Base-by-base conservation (phyloP, 2,797 vertebrate genomes). In the Danio choprae region DNA sequence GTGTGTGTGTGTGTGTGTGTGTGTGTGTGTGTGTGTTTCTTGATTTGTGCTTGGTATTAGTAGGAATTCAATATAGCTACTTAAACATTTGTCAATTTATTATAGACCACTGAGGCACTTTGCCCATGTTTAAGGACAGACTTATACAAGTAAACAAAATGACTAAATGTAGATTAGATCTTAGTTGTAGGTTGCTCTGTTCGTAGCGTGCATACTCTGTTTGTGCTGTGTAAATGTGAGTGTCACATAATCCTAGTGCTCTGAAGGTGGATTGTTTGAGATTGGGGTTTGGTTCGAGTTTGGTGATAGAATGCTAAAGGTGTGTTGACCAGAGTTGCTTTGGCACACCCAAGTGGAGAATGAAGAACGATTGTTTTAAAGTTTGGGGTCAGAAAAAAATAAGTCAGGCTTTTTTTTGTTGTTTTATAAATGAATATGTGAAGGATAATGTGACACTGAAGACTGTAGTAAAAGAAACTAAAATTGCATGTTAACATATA, bases 11-110 rank as follows among this genome's bases (percentile, higher is more conserved):
- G 41, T 22, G 2, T 67, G 36, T 51, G 22, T 15, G 50, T 18
- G 50, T 60, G 13, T 46, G 20, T 50, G 65, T 68, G 64, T 48
- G 46, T 68, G 38, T 44, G 44, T 70, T 70, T 70, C 15, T 4
- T 64, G 59, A 75, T 67, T 46, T 77, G 53, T 44, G 22, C 41
- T 69, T 62, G 7, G 13, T 62, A 74, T 74, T 68, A 58, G 40
- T 68, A 13, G 63, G 20, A 77, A 67, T 68, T 75, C 51, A 65
- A 56, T 58, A 58, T 16, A 56, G 10, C 40, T 68, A 75, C 48
- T 53, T 53, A 41, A 59, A 64, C 60, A 13, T 38, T 56, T 56
- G 51, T 46, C 63, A 53, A 56, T 63, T 64, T 75, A 22, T 53
- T 41, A 53, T 64, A 53, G 73, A 51, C 73, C 73, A 38, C 7